A percentile compares a stretch with the other conserved stretches of the same genome.
Evolutionary conservation across 2,113 vertebrate species (phyloP).

Genomic region (Ictalurus punctatus): DNA sequence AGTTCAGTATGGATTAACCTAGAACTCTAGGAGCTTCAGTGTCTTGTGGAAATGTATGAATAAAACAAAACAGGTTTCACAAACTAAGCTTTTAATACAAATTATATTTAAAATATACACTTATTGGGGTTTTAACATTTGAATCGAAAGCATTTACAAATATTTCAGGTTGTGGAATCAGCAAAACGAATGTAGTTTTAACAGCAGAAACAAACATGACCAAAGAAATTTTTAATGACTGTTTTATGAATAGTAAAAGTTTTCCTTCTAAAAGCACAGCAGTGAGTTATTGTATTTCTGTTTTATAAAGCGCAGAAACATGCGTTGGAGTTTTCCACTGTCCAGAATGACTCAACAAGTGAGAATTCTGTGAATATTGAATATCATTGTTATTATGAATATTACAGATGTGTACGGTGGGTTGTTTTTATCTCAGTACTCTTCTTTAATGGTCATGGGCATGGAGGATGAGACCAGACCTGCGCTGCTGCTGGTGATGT

Average conservation of each 20-base stretch:
- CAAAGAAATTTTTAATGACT: not conserved
- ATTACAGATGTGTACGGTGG: too few species aligned
- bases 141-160: conserved; percentile 58
- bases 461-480: conserved; percentile 80
- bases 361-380: not conserved
- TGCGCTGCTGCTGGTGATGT: conserved; percentile 66
- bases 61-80: conserved; percentile 30
- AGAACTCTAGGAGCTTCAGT: not conserved
- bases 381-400: not conserved
- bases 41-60: not conserved
- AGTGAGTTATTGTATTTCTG: not conserved
- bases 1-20: not conserved
- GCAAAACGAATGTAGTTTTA: conserved; percentile 16
- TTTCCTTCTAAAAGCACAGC: conserved; percentile 24
- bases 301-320: conserved; percentile 8
- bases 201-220: conserved; percentile 10
- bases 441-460: conserved; percentile 88
- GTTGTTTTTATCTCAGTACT: conserved; percentile 72
- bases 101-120: conserved; percentile 64
- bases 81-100: conserved; percentile 68
- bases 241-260: not conserved
- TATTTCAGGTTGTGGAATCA: conserved; percentile 35
- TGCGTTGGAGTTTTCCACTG: not conserved
- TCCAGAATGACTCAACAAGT: not conserved
- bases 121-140: conserved; percentile 42